Conservation (phyloP, 37 sponge, comb jelly and placozoan species). For the Mnemiopsis leidyi region DNA sequence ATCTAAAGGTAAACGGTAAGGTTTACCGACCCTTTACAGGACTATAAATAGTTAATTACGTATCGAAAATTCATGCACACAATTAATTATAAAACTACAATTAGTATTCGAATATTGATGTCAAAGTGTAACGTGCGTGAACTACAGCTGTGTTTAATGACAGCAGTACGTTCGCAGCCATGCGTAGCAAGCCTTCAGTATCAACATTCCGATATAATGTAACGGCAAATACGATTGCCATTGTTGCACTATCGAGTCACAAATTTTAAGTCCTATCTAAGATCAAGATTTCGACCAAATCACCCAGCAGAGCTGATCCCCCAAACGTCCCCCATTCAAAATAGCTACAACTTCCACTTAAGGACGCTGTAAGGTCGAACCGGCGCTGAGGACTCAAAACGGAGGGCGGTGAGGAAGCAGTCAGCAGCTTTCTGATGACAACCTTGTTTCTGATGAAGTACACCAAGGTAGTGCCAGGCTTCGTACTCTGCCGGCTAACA, state of each 20-base stretch:
- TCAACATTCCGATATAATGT: too few relatives aligned
- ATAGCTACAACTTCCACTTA: constrained; percentile 53
- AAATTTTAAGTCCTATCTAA: too few relatives aligned
- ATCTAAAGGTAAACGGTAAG: not conserved
- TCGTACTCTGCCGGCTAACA: constrained; percentile 39
- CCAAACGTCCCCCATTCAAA: too few relatives aligned
- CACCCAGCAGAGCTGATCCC: too few relatives aligned
- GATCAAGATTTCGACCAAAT: too few relatives aligned
- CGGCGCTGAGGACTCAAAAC: constrained; percentile 72
- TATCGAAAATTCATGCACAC: not conserved
- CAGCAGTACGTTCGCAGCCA: too few relatives aligned
- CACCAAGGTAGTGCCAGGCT: constrained; percentile 53
- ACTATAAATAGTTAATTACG: not conserved
- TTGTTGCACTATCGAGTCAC: too few relatives aligned
- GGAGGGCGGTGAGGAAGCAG: constrained; percentile 75
- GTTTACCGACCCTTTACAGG: not conserved
- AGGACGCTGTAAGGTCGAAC: constrained; percentile 72
- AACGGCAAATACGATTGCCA: too few relatives aligned
- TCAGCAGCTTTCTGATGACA: constrained; percentile 65
- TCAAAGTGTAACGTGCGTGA: not conserved
- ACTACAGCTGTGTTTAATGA: not conserved
- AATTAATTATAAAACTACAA: not conserved
- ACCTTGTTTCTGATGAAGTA: constrained; percentile 59
- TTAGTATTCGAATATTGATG: not conserved
- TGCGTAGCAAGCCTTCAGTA: not conserved